Base-by-base conservation (phyloP, 2,797 vertebrate genomes). In the Aratinga solstitialis region DNA sequence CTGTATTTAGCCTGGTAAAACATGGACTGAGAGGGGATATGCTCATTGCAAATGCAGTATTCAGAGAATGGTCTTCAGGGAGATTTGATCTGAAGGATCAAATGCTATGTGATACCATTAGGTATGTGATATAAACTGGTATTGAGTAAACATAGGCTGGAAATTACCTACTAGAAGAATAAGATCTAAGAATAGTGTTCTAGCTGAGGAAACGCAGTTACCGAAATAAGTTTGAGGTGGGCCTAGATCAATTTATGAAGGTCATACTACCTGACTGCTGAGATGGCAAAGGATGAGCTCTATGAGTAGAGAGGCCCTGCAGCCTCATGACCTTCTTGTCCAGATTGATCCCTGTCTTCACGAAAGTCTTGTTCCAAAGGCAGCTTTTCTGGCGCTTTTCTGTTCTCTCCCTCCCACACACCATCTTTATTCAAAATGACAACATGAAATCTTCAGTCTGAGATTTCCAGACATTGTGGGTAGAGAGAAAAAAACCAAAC, bases 241-340 rank as follows among this genome's bases (percentile, higher is more conserved):
- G 71, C 53, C 50, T 59, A 51, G 66, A n/a, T 66, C 24, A 51
- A 13, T 48, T 73, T 51, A 10, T 63, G 75, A 86, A 72, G 62
- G 38, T 50, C 5, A 6, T 40, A 2, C 34, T 43, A 2, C 3
- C 2, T 76, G 42, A 19, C 36, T 48, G 67, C 75, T 66, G 59
- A n/a, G 54, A 36, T 1, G 15, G 32, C 36, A 40, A 56, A 47
- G 27, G 45, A 13, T 75, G 61, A 77, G 16, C 3, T 45, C 47
- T 16, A 15, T 1, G 18, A 80, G n/a, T 18, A 73, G 38, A 22
- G 22, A 47, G 26, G 17, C 21, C 2, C 8, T 0, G 1, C 11
- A 69, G 14, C 18, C 38, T 50, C 4, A 1, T 32, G 20, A 48
- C 17, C 29, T 1, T 0, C 27, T 71, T 48, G 29, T 84, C 61